These are phyloP conservation scores for Acestrorhynchus altus DNA, from an alignment of 2,797 vertebrate genomes.

Conservation along the genomic window DNA sequence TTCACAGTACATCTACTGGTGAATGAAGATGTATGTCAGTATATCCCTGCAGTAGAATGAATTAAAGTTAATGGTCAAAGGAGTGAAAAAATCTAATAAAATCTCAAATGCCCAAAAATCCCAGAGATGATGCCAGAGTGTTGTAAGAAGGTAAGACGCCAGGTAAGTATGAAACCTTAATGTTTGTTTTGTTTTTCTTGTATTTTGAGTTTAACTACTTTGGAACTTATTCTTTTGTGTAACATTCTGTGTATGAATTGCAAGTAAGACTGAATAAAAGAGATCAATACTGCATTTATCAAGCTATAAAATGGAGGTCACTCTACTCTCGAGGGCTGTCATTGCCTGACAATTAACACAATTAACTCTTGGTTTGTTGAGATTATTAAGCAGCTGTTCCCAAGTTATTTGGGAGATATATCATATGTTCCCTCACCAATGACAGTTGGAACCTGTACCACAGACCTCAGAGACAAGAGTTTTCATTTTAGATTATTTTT, in stretches of 20 bases:
- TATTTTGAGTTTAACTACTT: neutral
- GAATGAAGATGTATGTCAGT: neutral
- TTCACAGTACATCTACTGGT: neutral
- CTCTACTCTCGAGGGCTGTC: constrained; percentile 27
- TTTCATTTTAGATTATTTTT: neutral
- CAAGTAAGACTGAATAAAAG: constrained; percentile 58
- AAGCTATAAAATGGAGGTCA: constrained; percentile 63
- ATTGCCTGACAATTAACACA: too few relatives aligned
- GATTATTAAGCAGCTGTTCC: constrained; percentile 21
- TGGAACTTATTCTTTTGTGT: neutral
- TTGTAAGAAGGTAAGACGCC: neutral
- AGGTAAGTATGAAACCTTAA: constrained; percentile 5
- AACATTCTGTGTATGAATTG: neutral
- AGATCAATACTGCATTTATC: constrained; percentile 60
- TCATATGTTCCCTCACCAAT: constrained; percentile 10
- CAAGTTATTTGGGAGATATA: too few relatives aligned
- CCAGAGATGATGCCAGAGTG: constrained; percentile 21
- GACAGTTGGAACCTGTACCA: neutral
- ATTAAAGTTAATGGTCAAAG: neutral
- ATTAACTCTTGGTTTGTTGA: neutral
- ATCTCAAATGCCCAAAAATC: constrained; percentile 18
- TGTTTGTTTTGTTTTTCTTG: neutral
- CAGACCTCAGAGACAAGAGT: neutral
- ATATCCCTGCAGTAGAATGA: neutral
- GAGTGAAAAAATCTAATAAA: constrained; percentile 33